These are phyloP conservation scores for Pocillopora damicornis DNA, from an alignment of 64 coral and sea anemone species.

Conservation along the genomic window DNA sequence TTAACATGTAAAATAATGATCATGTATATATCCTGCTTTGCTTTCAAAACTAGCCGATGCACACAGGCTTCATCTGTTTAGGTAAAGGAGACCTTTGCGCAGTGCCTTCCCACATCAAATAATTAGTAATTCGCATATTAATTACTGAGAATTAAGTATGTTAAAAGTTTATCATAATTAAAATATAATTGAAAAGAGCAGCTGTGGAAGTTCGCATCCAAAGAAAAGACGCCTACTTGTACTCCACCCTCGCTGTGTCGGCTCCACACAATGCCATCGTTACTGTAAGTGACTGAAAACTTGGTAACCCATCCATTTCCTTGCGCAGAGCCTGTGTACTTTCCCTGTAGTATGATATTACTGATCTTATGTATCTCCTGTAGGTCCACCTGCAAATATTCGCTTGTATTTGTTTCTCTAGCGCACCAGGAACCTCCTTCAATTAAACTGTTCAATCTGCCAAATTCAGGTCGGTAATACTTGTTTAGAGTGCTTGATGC, in stretches of 20 bases:
- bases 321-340: conserved; percentile 20
- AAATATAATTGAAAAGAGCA: too few species aligned
- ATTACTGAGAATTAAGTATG: too few species aligned
- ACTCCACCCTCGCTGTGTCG: conserved; percentile 33
- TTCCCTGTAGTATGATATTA: conserved; percentile 54
- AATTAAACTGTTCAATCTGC: conserved; percentile 39
- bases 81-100: too few species aligned
- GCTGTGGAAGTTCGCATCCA: too few species aligned
- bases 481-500: conserved; percentile 55
- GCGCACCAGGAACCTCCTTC: conserved; percentile 69
- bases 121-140: too few species aligned
- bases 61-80: too few species aligned
- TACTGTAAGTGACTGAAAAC: conserved; percentile 49
- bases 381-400: conserved; percentile 68
- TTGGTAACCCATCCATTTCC: conserved; percentile 56
- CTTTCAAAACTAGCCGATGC: too few species aligned
- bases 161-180: too few species aligned
- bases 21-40: background rate
- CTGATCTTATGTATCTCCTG: conserved; percentile 45
- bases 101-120: too few species aligned
- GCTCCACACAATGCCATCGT: conserved; percentile 39
- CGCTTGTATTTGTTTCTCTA: conserved; percentile 26
- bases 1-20: background rate
- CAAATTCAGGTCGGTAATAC: conserved; percentile 48
- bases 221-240: conserved; percentile 12